Evolutionary conservation across 2,113 vertebrate genomes (phyloP), one percentile per base, ranked within the genome.

Genomic region (Sylvilagus bachmani): DNA sequence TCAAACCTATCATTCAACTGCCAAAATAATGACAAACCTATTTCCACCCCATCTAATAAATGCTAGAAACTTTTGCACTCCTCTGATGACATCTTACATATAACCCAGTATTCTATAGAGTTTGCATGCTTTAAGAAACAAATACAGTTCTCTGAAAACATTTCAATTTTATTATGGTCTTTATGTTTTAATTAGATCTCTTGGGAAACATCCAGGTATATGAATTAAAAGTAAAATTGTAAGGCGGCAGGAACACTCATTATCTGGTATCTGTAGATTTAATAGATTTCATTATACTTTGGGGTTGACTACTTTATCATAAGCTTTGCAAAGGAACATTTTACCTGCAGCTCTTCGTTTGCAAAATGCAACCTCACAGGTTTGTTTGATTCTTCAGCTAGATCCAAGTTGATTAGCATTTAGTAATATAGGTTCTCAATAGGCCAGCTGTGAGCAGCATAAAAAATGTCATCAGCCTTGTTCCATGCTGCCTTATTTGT

Each of bases 131-230:
- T 97, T 91, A 93, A 83, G 51, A 25, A 89, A 93, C 77, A 96
- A 94, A 11, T 31, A 22, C 0, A 1, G 81, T 49, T 90, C 75
- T 94, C 44, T 71, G 87, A 64, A 97, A 94, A 73, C 0, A 58
- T 96, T 91, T 96, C 74, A 84, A 53, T 96, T 96, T 97, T 61
- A 78, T 93, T 95, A 49, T 93, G 24, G 22, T 67, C 13, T 96
- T 97, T 94, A 66, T 93, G 67, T 53, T 97, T 96, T 97, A 97
- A 95, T 96, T 97, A 66, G 44, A 24, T 92, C 86, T 97, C 93
- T 31, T 86, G 90, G 92, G 89, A 94, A 93, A 77, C 7, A 69
- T 67, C 49, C 29, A 71, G 31, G 51, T 16, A 14, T 3, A n/a
- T 24, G 27, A 89, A 96, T 94, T 75, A 69, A 88, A 96, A 95